phyloP scores from a whole-genome alignment of 2,797 vertebrate species.

The Falco biarmicus region DNA sequence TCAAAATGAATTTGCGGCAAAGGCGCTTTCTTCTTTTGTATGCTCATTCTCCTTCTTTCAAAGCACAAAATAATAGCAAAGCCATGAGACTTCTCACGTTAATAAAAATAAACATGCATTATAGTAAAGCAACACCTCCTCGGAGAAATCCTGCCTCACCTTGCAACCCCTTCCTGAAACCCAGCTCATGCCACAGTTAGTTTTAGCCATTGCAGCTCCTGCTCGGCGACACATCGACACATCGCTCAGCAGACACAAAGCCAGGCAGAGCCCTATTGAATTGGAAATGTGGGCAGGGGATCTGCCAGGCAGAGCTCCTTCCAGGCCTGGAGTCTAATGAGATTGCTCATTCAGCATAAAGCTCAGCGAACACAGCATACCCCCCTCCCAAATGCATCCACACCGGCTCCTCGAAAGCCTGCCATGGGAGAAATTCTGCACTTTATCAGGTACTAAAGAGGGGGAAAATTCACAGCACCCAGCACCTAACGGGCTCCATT shows the following conservation, averaged over 20 bases:
- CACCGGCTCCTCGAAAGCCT: accelerated
- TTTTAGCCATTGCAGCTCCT: not conserved
- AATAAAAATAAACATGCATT: not conserved
- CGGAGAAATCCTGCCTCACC: not conserved
- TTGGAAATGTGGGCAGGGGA: not conserved
- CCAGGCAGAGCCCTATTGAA: not conserved
- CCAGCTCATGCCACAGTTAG: not conserved
- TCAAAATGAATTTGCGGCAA: not conserved
- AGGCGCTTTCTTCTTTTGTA: not conserved
- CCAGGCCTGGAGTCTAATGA: not conserved
- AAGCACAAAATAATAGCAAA: not conserved
- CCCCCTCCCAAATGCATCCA: not conserved
- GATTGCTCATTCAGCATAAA: not conserved
- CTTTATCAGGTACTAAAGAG: not conserved
- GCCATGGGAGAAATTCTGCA: not conserved
- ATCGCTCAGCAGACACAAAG: not conserved
- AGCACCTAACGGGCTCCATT: not conserved
- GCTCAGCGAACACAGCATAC: not conserved
- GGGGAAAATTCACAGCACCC: not conserved
- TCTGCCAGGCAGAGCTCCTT: not conserved
- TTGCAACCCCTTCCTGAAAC: not conserved
- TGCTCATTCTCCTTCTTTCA: not conserved
- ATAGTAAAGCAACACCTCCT: not conserved
- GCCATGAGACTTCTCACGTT: not conserved
- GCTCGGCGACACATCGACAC: not conserved